Base-by-base conservation (phyloP, 2,113 vertebrate genomes). In the Taurulus bubalis region DNA sequence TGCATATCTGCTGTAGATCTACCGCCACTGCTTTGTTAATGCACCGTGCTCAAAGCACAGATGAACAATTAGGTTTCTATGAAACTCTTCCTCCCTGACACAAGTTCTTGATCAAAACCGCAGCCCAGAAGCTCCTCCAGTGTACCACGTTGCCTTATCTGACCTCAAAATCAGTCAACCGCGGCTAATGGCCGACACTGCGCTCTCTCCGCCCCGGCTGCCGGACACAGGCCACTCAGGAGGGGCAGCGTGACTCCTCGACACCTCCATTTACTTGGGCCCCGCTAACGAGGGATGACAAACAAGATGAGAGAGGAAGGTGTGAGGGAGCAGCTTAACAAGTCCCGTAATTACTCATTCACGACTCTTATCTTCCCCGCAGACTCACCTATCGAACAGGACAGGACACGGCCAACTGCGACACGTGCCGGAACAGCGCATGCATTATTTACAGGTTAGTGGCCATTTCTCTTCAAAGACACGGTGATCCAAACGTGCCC, bases 381-480 rank as follows among this genome's bases (percentile, higher is more conserved):
- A 99, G 98, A 94, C 98, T 99, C 92, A 98, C 98, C 51, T 99
- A 99, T 95, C 96, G 98, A 92, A 99, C 98, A 12, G 98, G 98
- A 91, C 98, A 99, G 94, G 98, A 99, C 96, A 99, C 98, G 42
- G 97, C 97, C 86, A 99, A 99, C 88, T 99, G 98, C 86, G 98
- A 99, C 96, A 99, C 98, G 2, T 99, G 98, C 96, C 97, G 98
- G 96, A 99, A 99, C 96, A 99, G 98, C 79, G 98, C 98, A 22
- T 99, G 98, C 86, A 98, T 99, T 85, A 99, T 99, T 96, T 99
- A 99, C 90, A 99, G 98, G 98, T 99, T 87, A 80, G 96, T 92
- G 9, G 80, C 70, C 75, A 45, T 80, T 81, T 38, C 68, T 92
- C 83, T 90, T 83, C 71, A 75, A 84, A 89, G 87, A 87, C 90